phyloP scores from a whole-genome alignment of 2,797 vertebrate genomes.

The Ficedula albicollis region DNA sequence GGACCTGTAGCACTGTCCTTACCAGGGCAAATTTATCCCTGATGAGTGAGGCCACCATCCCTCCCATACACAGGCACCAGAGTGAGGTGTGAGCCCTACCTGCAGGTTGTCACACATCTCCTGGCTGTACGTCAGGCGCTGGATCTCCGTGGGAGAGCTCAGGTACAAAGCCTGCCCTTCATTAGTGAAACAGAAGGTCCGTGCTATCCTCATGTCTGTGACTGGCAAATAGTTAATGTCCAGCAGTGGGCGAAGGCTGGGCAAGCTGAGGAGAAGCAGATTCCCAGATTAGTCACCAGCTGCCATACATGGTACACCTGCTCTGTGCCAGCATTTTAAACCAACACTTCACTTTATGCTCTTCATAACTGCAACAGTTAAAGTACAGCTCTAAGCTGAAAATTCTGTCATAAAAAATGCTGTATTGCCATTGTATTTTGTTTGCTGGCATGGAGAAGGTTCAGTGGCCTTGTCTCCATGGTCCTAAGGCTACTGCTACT shows the following conservation, averaged over 20 bases:
- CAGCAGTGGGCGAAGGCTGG: slow-evolving; percentile 94
- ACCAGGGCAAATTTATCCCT: not conserved
- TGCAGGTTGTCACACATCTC: slow-evolving; percentile 97
- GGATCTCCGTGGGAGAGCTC: slow-evolving; percentile 97
- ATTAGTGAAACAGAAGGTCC: slow-evolving; percentile 97
- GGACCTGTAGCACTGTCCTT: not conserved
- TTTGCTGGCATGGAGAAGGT: not conserved
- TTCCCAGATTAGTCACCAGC: not conserved
- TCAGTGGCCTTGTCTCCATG: not conserved
- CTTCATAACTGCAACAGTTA: not conserved
- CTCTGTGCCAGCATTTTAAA: not conserved
- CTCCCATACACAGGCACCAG: not conserved
- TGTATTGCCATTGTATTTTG: not conserved
- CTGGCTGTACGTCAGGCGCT: slow-evolving; percentile 97
- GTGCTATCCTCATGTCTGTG: slow-evolving; percentile 97
- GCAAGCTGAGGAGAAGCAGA: slow-evolving; percentile 82
- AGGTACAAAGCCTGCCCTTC: slow-evolving; percentile 95
- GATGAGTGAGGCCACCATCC: fast-evolving
- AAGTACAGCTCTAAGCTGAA: not conserved
- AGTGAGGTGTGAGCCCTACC: slow-evolving; percentile 73
- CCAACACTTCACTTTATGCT: not conserved
- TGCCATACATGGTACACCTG: not conserved
- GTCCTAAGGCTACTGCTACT: not conserved
- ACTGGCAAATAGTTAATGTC: slow-evolving; percentile 94
- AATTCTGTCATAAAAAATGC: not conserved